Conservation (phyloP, 1,140 invertebrate species). For the Drosophila ambigua region DNA sequence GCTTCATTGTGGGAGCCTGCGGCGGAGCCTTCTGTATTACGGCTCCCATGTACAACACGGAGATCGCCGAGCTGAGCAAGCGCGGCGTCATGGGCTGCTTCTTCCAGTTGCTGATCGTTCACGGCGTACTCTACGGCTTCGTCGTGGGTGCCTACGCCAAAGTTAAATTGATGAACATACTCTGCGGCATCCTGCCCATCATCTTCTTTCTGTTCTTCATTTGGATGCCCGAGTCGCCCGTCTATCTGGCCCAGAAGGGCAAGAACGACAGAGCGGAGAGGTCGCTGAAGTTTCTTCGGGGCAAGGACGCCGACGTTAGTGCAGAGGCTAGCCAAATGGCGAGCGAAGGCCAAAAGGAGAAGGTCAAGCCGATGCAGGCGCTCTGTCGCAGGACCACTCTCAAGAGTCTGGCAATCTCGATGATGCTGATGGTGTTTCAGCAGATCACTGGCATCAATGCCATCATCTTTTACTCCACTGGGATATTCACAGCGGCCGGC, state of each 20-base stretch:
- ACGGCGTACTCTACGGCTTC: constrained; percentile 88
- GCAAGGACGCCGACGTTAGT: constrained; percentile 85
- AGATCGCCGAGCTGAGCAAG: constrained; percentile 88
- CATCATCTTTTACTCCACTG: constrained; percentile 64
- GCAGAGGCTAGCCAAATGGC: constrained; percentile 36
- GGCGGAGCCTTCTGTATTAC: constrained; percentile 89
- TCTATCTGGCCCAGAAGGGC: constrained; percentile 84
- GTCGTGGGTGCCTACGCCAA: constrained; percentile 83
- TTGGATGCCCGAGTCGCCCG: constrained; percentile 89
- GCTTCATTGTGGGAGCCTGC: constrained; percentile 87
- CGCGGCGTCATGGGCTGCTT: constrained; percentile 89
- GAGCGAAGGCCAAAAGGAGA: constrained; percentile 2
- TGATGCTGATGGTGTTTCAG: constrained; percentile 63
- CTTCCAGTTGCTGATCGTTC: constrained; percentile 88
- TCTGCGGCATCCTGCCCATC: constrained; percentile 86
- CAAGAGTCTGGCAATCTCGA: constrained; percentile 45
- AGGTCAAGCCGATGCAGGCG: neutral
- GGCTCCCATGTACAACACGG: constrained; percentile 89
- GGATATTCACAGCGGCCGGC: constrained; percentile 46
- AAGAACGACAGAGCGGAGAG: constrained; percentile 87
- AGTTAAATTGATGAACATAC: constrained; percentile 84
- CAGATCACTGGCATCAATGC: constrained; percentile 72
- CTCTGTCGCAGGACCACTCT: constrained; percentile 11
- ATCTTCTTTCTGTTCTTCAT: constrained; percentile 86
- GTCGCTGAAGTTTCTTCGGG: constrained; percentile 88